These are phyloP conservation scores for Conger conger DNA, from an alignment of 2,113 vertebrate genomes.

Conservation along the genomic window DNA sequence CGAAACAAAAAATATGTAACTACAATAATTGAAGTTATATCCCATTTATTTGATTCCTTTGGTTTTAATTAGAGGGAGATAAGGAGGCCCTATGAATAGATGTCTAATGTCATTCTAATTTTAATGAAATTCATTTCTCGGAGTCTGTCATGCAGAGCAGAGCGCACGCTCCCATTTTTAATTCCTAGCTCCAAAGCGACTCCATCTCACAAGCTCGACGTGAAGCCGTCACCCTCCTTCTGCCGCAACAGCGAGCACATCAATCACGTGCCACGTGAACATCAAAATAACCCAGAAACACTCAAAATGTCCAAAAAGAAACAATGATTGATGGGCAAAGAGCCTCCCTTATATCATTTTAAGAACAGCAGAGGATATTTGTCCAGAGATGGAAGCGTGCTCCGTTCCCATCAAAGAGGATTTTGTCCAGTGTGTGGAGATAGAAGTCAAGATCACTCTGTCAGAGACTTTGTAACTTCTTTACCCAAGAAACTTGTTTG, in stretches of 20 bases:
- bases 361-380: not conserved
- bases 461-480: not conserved
- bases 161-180: constrained; percentile 1
- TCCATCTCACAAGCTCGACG: not conserved
- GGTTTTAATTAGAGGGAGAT: constrained; percentile 52
- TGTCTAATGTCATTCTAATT: constrained; percentile 47
- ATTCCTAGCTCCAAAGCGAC: not conserved
- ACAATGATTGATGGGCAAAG: not conserved
- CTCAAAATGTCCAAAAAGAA: constrained; percentile 2
- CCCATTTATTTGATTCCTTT: constrained; percentile 40
- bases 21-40: constrained; percentile 44
- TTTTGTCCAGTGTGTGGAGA: not conserved
- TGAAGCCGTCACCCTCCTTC: not conserved
- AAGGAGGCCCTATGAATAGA: constrained; percentile 41
- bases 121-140: constrained; percentile 46
- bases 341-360: not conserved
- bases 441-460: not conserved
- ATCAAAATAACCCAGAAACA: not conserved
- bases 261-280: not conserved
- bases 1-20: constrained; percentile 39
- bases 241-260: not conserved
- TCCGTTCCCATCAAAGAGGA: constrained; percentile 4
- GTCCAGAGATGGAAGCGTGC: not conserved
- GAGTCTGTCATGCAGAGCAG: constrained; percentile 21
- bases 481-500: no score